phyloP scores from a whole-genome alignment of 2,888 invertebrate species.

The Ectemnius continuus region DNA sequence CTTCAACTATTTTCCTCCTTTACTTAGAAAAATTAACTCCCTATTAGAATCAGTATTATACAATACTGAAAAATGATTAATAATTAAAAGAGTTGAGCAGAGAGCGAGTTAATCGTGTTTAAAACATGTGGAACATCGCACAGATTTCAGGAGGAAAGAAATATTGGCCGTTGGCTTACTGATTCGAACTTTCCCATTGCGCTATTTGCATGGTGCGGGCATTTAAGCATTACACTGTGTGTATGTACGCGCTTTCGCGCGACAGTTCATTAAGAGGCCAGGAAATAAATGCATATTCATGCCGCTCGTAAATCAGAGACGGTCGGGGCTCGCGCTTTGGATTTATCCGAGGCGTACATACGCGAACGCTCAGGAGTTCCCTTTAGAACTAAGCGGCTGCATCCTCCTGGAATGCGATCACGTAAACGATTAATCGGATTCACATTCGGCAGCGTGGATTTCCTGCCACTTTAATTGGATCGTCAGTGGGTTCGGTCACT shows the following conservation, averaged over 20 bases:
- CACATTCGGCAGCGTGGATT: constrained; percentile 48
- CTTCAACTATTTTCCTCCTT: too few relatives aligned
- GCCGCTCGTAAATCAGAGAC: constrained; percentile 42
- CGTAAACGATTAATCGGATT: constrained; percentile 59
- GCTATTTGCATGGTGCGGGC: constrained; percentile 28
- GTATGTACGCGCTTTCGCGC: background rate
- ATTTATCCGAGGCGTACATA: constrained; percentile 4
- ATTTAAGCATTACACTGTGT: constrained; percentile 8
- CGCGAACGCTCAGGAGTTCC: constrained; percentile 32
- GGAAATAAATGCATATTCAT: constrained; percentile 53
- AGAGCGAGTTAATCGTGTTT: too few relatives aligned
- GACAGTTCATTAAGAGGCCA: constrained; percentile 34
- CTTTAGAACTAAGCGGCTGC: constrained; percentile 48
- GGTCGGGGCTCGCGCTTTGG: constrained; percentile 37
- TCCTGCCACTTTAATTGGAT: constrained; percentile 55
- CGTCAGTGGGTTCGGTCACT: constrained; percentile 47
- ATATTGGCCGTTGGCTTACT: background rate
- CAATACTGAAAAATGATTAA: too few relatives aligned
- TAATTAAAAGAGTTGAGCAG: too few relatives aligned
- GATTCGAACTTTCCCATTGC: background rate
- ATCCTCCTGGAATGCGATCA: constrained; percentile 12
- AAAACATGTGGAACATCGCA: too few relatives aligned
- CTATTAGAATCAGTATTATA: too few relatives aligned
- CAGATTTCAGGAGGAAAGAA: too few relatives aligned
- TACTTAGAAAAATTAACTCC: too few relatives aligned